Percentiles rank a stretch among this genome's conserved stretches.
Evolutionary conservation across 2,888 invertebrate genomes (phyloP).

Genomic region (Drosophila helvetica): DNA sequence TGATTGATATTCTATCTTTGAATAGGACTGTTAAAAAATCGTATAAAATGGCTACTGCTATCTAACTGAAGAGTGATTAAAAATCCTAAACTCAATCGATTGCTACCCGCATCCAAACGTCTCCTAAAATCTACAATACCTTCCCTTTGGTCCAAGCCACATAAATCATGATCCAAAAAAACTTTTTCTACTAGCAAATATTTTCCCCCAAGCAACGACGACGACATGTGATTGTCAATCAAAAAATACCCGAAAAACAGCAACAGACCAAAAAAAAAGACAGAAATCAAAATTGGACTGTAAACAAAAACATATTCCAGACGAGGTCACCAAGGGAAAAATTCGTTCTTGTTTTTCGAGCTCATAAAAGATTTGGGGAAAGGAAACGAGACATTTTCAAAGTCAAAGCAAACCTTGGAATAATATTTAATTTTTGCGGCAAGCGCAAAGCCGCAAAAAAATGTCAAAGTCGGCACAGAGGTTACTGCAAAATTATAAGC

Average conservation of each 20-base stretch:
- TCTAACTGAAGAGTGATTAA: no score
- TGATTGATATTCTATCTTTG: no score
- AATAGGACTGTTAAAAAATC: no score
- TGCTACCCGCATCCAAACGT: background rate
- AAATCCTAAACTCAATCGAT: no score
- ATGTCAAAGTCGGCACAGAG: constrained; percentile 53
- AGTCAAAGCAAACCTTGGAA: constrained; percentile 60
- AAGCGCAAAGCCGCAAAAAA: constrained; percentile 49
- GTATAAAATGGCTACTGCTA: no score
- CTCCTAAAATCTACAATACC: background rate
- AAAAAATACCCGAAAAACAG: constrained; percentile 24
- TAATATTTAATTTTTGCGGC: constrained; percentile 15
- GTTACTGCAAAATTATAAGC: constrained; percentile 68
- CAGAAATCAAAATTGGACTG: constrained; percentile 6
- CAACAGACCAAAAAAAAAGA: constrained; percentile 9
- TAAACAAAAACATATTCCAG: constrained; percentile 58
- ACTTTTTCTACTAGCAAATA: constrained; percentile 16
- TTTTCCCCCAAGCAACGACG: constrained; percentile 6
- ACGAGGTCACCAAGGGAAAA: constrained; percentile 9
- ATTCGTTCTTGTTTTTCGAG: background rate
- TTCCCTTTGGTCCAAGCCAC: background rate
- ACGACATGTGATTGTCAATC: constrained; percentile 59
- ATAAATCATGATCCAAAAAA: background rate
- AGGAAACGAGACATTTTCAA: constrained; percentile 30
- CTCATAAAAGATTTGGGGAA: constrained; percentile 18